Conservation (phyloP, 2,113 vertebrate genomes). For the Myiopsitta monachus region DNA sequence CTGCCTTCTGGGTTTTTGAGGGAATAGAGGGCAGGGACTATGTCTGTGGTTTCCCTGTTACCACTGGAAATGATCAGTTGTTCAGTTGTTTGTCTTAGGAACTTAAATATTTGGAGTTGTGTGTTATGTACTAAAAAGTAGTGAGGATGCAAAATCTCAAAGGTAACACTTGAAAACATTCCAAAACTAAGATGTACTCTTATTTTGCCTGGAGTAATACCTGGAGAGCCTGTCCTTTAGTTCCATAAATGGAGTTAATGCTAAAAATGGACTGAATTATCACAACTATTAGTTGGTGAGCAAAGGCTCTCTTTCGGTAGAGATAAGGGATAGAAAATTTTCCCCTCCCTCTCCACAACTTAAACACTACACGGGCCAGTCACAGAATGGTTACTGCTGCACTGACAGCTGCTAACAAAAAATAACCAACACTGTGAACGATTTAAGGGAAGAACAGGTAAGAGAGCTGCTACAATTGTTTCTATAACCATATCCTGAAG, state of each 20-base stretch:
- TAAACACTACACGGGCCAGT: not conserved
- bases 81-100: not conserved
- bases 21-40: not conserved
- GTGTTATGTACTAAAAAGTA: not conserved
- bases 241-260: not conserved
- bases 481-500: not conserved
- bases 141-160: not conserved
- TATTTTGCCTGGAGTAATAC: not conserved
- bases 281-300: not conserved
- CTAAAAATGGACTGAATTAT: not conserved
- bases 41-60: not conserved
- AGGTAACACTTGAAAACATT: not conserved
- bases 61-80: not conserved
- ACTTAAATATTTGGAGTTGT: not conserved
- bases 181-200: not conserved
- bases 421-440: not conserved
- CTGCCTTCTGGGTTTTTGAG: not conserved
- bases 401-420: not conserved
- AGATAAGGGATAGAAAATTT: not conserved
- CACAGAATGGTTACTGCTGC: not conserved
- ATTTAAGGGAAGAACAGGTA: not conserved
- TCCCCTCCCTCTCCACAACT: not conserved
- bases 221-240: not conserved
- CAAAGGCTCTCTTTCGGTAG: not conserved
- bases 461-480: not conserved